These are phyloP conservation scores for Simalia tracyae DNA, from an alignment of 2,797 vertebrate genomes.

Conservation along the genomic window DNA sequence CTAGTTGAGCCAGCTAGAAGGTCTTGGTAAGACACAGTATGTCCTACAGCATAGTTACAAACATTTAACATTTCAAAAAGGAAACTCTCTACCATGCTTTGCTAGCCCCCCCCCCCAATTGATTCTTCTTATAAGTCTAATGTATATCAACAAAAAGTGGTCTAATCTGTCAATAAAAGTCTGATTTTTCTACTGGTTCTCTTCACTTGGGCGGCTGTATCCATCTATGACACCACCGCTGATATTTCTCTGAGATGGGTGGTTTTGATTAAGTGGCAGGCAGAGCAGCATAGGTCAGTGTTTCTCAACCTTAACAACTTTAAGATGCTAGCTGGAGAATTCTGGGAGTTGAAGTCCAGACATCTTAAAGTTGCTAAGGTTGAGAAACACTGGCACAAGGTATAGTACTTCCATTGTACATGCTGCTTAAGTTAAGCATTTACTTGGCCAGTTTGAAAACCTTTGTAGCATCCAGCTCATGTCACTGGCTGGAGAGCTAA, in stretches of 20 bases:
- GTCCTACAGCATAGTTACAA: background rate
- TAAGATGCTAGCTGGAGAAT: no score
- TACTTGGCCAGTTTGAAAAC: background rate
- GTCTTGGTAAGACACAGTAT: background rate
- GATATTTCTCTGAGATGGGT: background rate
- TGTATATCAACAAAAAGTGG: background rate
- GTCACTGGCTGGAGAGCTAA: background rate
- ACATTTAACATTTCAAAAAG: background rate
- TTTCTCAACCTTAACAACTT: no score
- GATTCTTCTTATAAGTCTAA: background rate
- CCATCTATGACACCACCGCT: background rate
- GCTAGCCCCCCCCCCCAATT: background rate
- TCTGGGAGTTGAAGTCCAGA: no score
- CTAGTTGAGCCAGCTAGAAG: background rate
- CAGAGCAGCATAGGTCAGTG: background rate
- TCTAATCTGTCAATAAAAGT: background rate
- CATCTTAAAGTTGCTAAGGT: no score
- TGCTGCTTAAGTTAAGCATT: background rate
- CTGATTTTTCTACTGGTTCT: background rate
- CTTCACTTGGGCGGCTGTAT: background rate
- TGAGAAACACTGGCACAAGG: background rate
- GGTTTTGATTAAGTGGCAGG: background rate
- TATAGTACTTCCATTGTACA: background rate
- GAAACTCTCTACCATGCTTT: background rate
- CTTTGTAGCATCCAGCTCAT: background rate